Base-by-base conservation (phyloP, 2,113 vertebrate species). In the Sphaerodactylus townsendi region DNA sequence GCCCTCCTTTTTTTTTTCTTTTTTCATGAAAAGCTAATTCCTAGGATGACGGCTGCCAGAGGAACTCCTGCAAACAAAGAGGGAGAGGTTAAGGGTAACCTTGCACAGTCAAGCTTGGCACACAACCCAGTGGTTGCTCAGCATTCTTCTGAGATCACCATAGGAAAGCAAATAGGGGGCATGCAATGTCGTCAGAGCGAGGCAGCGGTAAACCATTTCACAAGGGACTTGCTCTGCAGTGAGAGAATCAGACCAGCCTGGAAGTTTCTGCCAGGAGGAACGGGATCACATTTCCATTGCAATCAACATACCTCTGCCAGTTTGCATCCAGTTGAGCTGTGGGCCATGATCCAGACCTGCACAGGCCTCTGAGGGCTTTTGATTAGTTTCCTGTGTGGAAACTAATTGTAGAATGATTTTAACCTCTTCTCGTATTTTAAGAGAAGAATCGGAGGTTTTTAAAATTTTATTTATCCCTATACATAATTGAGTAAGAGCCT, bases 81-180 rank as follows among this genome's bases (percentile, higher is more conserved):
- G 33, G 83, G 76, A 92, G 82, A 85, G 85, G 93, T 87, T 78
- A 91, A 83, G 75, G 84, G 83, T 74, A 89, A 84, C 88, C 78
- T 75, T 92, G 87, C 89, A 89, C 86, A 86, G 92, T 93, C 92
- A 92, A 84, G 79, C 79, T 62, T 94, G 94, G 90, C 93, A 87
- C 59, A 25, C 4, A 0, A 86, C 83, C 91, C 88, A 86, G 84
- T 90, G 87, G 88, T 92, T 85, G 87, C 88, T 93, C 94, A 93
- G 93, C 91, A 95, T 1, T 89, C 91, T 87, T 90, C 72, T 1
- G 1, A 23, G 77, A 92, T 86, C 85, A 86, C 90, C 2, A 68
- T 83, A 88, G 85, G 84, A 86, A 88, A 91, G 82, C 78, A 80
- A 83, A 84, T 87, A 93, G 90, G 81, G 91, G 84, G 90, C 91